These are phyloP conservation scores for Tholera decimalis DNA, from an alignment of 2,888 invertebrate species.

Conservation along the genomic window DNA sequence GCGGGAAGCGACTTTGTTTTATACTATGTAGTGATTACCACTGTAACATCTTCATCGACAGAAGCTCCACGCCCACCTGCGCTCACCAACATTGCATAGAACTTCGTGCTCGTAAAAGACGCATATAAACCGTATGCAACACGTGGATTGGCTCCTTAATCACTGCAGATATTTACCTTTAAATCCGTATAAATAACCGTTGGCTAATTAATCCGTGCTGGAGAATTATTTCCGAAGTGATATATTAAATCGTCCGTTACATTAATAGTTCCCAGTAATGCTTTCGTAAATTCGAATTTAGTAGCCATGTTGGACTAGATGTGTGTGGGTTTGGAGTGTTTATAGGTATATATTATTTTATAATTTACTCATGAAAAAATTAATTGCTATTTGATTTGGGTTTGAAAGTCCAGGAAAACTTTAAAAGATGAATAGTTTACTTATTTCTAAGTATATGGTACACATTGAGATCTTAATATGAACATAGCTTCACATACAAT, in stretches of 20 bases:
- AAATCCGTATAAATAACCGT: slow-evolving; percentile 42
- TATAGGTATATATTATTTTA: too few species aligned
- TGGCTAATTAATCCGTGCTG: slow-evolving; percentile 39
- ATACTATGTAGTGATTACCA: too few species aligned
- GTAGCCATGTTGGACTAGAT: slow-evolving; percentile 1
- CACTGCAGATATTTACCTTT: slow-evolving; percentile 41
- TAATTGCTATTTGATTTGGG: too few species aligned
- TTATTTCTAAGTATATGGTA: too few species aligned
- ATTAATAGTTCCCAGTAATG: slow-evolving; percentile 22
- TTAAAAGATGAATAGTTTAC: too few species aligned
- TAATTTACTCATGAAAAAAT: too few species aligned
- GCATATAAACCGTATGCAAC: slow-evolving; percentile 1
- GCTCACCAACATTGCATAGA: too few species aligned
- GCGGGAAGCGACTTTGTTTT: too few species aligned
- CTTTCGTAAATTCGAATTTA: slow-evolving; percentile 1
- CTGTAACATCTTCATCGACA: background rate
- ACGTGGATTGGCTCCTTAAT: slow-evolving; percentile 26
- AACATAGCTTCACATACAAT: too few species aligned
- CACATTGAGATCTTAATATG: too few species aligned
- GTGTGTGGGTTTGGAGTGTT: background rate
- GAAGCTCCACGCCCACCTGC: background rate
- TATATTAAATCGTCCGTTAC: slow-evolving; percentile 39
- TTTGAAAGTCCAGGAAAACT: too few species aligned
- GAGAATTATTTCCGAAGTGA: slow-evolving; percentile 41
- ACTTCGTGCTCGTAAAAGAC: background rate